Base-by-base conservation (phyloP, 2,797 vertebrate species). In the Trichosurus vulpecula region DNA sequence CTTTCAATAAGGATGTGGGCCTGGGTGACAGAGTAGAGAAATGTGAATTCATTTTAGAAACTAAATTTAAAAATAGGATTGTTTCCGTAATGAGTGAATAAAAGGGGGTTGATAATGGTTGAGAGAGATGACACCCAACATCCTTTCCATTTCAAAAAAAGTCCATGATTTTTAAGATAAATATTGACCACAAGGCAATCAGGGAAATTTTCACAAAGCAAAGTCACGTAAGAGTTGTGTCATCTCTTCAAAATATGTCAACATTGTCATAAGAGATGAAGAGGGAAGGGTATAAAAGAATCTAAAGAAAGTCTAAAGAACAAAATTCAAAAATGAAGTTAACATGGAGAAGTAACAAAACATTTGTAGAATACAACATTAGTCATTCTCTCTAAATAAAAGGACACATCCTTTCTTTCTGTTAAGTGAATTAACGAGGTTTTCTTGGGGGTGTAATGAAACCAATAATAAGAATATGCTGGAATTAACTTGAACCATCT, bases 1-100 rank as follows among this genome's bases (percentile, higher is more conserved):
- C 98, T 98, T 98, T 98, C 98, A 98, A 96, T 98, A 97, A 97
- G 92, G 98, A 98, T 99, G 97, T 98, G 94, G 57, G 96, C 91
- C 98, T 99, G 94, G 93, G 97, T 96, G 96, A 97, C 93, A 94
- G 90, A 89, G 1, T 96, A 95, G 52, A 97, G 94, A 97, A 98
- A 98, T 96, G 92, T 96, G 97, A 97, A 98, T 98, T 99, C 96
- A 98, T 99, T 98, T 97, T 96, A 93, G 55, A 97, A 97, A 97
- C 90, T 94, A 97, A 99, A 98, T 96, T 98, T 97, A 98, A 98
- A 98, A 98, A 98, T 74, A 92, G 91, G 96, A 97, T 97, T 95
- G 94, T 98, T 98, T 98, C 97, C 35, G 95, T 97, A 95, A 97
- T 97, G 94, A 95, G 97, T 54, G 25, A 87, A 51, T 51, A 27